Conservation (phyloP, 2,888 invertebrate genomes). For the Drymonia ruficornis region DNA sequence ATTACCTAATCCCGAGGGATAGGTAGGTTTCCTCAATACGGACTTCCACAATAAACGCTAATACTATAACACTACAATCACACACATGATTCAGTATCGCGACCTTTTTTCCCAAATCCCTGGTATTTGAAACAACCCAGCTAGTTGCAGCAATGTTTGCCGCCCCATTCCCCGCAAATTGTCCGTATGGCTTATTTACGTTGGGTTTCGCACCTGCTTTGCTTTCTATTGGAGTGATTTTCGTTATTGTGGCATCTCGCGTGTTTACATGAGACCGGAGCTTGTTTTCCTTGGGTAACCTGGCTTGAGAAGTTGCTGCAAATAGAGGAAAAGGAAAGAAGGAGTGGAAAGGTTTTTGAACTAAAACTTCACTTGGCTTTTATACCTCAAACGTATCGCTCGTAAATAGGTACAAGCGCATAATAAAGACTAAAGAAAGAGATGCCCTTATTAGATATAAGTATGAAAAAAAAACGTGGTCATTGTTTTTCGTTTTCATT, state of each 20-base stretch:
- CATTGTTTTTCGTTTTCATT: too few species aligned
- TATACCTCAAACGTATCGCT: too few species aligned
- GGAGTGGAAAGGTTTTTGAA: background rate
- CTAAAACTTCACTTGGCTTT: slow-evolving; percentile 1
- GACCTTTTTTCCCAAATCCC: background rate
- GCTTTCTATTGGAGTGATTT: slow-evolving; percentile 44
- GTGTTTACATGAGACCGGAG: slow-evolving; percentile 6
- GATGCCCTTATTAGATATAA: too few species aligned
- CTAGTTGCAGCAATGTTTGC: slow-evolving; percentile 37
- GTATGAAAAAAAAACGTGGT: too few species aligned
- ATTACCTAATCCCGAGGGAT: too few species aligned
- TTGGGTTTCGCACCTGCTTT: slow-evolving; percentile 54
- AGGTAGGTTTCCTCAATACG: too few species aligned
- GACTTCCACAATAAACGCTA: too few species aligned
- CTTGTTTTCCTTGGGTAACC: slow-evolving; percentile 5
- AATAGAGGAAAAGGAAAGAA: background rate
- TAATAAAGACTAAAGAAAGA: too few species aligned
- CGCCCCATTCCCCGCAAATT: slow-evolving; percentile 49
- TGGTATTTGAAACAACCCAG: slow-evolving; percentile 8
- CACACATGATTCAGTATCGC: too few species aligned
- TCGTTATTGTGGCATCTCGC: slow-evolving; percentile 39
- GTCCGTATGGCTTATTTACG: slow-evolving; percentile 61
- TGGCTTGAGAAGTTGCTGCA: background rate
- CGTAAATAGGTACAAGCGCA: too few species aligned
- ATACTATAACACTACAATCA: too few species aligned